A percentile compares a stretch with the other conserved stretches of the same genome.
Evolutionary conservation across 1,140 invertebrate genomes (phyloP).

Genomic region (Aphaenogaster ashmeadi): DNA sequence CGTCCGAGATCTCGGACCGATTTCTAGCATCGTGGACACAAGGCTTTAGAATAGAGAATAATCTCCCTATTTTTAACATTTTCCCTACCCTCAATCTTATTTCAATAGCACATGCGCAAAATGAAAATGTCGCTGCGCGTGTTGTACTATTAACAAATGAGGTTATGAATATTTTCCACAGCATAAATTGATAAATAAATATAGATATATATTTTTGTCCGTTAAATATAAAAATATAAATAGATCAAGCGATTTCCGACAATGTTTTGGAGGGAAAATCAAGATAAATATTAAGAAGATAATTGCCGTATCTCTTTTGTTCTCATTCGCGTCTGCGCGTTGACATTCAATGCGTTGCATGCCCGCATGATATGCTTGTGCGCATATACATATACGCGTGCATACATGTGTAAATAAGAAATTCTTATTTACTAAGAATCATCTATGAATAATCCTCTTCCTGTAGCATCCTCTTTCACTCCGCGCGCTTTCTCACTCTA

Average conservation of each 20-base stretch:
- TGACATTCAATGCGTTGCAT: neutral
- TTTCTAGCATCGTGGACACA: too few species aligned
- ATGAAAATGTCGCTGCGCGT: neutral
- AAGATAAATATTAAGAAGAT: neutral
- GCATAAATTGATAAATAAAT: neutral
- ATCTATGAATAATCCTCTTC: neutral
- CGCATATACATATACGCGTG: neutral
- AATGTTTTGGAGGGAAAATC: neutral
- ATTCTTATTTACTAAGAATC: neutral
- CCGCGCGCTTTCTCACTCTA: neutral
- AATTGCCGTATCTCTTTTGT: neutral
- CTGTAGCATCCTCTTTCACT: neutral
- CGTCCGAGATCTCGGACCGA: too few species aligned
- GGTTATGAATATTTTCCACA: neutral
- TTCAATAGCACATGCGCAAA: slow-evolving; percentile 2
- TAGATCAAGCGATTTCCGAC: neutral
- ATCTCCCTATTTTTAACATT: neutral
- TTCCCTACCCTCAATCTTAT: neutral
- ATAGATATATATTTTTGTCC: too few species aligned
- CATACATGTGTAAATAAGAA: neutral
- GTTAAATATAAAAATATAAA: neutral
- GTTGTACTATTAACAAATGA: neutral
- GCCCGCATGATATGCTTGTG: neutral
- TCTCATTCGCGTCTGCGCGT: slow-evolving; percentile 7
- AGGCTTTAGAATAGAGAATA: neutral